Evolutionary conservation across 2,797 vertebrate species (phyloP).

Genomic region (Falco naumanni): DNA sequence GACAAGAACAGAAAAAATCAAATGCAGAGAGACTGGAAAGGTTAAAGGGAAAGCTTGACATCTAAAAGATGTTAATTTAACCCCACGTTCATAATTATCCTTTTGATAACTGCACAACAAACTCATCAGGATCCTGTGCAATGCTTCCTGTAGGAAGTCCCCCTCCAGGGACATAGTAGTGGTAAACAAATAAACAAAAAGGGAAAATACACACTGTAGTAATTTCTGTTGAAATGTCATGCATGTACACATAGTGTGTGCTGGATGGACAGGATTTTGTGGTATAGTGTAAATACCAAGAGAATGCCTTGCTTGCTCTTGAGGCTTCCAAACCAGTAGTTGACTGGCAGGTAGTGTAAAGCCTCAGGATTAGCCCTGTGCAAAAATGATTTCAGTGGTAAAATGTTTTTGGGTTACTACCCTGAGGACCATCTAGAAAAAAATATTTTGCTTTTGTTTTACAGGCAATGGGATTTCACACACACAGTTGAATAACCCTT

Average conservation of each 20-base stretch:
- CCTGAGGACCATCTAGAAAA: background rate
- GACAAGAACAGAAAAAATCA: background rate
- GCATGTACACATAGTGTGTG: rapidly evolving
- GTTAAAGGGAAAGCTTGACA: background rate
- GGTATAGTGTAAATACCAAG: background rate
- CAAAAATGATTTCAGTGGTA: slow-evolving; percentile 14
- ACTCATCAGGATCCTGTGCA: background rate
- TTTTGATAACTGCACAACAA: background rate
- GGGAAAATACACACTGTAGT: background rate
- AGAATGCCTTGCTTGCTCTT: background rate
- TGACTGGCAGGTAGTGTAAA: background rate
- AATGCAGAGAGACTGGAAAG: background rate
- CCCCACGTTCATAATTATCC: background rate
- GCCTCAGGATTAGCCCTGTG: background rate
- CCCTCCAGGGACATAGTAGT: background rate
- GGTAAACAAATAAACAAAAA: background rate
- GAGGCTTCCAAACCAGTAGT: background rate
- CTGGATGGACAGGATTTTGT: background rate
- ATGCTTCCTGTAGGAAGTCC: background rate
- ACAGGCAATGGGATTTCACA: background rate
- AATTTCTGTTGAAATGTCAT: background rate
- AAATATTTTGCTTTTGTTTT: background rate
- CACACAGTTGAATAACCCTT: background rate
- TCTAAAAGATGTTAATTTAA: slow-evolving; percentile 9
- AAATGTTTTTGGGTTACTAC: slow-evolving; percentile 15